A percentile compares a stretch with the other conserved stretches of the same genome.
Conservation (phyloP, 2,888 invertebrate species). For the Dryocosmus kuriphilus region DNA sequence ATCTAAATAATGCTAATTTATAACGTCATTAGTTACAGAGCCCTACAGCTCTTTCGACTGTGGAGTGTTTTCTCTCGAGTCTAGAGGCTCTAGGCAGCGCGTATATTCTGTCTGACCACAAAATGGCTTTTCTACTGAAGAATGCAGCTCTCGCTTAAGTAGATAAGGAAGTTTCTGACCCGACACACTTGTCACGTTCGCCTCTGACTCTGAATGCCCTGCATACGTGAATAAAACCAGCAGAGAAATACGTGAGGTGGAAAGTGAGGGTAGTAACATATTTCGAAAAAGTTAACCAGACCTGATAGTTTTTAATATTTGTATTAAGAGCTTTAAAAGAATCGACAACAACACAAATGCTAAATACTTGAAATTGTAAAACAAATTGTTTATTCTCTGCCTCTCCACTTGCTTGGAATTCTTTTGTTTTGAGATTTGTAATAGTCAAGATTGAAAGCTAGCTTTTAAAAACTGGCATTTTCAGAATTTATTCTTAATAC, state of each 20-base stretch:
- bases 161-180: slow-evolving; percentile 20
- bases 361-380: too few relatives aligned
- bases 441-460: too few relatives aligned
- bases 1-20: background rate
- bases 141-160: slow-evolving; percentile 29
- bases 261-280: background rate
- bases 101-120: slow-evolving; percentile 17
- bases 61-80: slow-evolving; percentile 1
- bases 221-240: slow-evolving; percentile 12
- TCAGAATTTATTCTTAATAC: too few relatives aligned
- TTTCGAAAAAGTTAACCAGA: background rate
- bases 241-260: background rate
- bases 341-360: background rate
- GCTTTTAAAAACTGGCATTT: too few relatives aligned
- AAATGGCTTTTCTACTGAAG: slow-evolving; percentile 22
- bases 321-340: background rate
- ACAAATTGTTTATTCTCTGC: too few relatives aligned
- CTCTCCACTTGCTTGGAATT: too few relatives aligned
- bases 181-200: slow-evolving; percentile 5
- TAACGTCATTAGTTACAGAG: background rate
- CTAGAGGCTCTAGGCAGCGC: background rate
- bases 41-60: background rate
- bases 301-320: background rate
- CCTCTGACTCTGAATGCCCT: background rate
- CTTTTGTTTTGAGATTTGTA: too few relatives aligned